These are phyloP conservation scores for Acromyrmex charruanus DNA, from an alignment of 1,140 invertebrate species.

Conservation along the genomic window DNA sequence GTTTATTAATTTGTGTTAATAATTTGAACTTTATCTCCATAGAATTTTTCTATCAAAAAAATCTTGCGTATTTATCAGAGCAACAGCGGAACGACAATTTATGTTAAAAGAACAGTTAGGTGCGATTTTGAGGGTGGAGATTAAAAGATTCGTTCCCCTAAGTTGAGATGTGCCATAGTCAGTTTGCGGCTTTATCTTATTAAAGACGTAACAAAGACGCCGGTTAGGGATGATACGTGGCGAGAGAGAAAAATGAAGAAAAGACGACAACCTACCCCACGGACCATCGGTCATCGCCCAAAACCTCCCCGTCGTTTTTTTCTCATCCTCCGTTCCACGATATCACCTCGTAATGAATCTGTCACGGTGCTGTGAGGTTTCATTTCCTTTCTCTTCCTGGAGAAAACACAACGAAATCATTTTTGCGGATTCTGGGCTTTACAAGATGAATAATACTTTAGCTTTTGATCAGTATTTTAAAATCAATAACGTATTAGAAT, in stretches of 20 bases:
- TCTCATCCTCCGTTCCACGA: conserved; percentile 44
- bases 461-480: background rate
- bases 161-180: conserved; percentile 48
- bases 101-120: background rate
- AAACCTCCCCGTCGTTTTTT: conserved; percentile 60
- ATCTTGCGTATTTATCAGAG: background rate
- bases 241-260: conserved; percentile 79
- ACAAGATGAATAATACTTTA: conserved; percentile 19
- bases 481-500: background rate
- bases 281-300: conserved; percentile 80
- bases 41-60: background rate
- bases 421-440: conserved; percentile 51
- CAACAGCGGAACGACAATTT: background rate
- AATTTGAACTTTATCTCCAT: background rate
- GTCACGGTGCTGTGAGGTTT: conserved; percentile 71
- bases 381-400: conserved; percentile 62
- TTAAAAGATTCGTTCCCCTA: conserved; percentile 34
- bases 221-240: conserved; percentile 43
- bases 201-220: conserved; percentile 63
- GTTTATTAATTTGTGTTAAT: background rate
- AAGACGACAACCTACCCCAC: conserved; percentile 83
- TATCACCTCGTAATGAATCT: conserved; percentile 75
- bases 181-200: conserved; percentile 74
- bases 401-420: conserved; percentile 43
- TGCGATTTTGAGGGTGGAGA: conserved; percentile 20